Conservation (phyloP, 2,797 vertebrate species). For the Pangasius mekongensis region DNA sequence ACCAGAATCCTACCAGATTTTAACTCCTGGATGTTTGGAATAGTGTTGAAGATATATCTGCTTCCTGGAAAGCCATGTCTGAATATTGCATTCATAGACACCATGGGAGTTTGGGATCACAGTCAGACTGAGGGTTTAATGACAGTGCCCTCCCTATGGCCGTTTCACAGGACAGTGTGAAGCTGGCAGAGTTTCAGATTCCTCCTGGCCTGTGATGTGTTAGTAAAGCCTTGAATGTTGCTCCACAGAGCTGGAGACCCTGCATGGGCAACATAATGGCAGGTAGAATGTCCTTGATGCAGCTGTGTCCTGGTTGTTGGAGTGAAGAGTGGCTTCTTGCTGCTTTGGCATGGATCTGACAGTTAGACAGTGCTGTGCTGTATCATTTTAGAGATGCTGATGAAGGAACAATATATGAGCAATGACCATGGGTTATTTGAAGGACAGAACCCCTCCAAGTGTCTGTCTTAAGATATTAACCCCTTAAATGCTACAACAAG, state of each 20-base stretch:
- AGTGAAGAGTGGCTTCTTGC: slow-evolving; percentile 8
- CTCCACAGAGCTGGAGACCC: slow-evolving; percentile 23
- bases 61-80: not conserved
- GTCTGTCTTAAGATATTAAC: not conserved
- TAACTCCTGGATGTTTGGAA: slow-evolving; percentile 52
- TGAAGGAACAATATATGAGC: not conserved
- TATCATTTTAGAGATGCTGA: slow-evolving; percentile 27
- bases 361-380: slow-evolving; percentile 22
- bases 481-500: too few species aligned
- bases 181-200: slow-evolving; percentile 57
- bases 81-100: slow-evolving; percentile 7
- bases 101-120: not conserved
- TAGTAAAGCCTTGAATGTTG: slow-evolving; percentile 39
- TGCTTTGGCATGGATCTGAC: slow-evolving; percentile 31
- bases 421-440: not conserved
- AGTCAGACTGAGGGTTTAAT: slow-evolving; percentile 1
- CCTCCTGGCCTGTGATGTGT: slow-evolving; percentile 54
- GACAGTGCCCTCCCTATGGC: slow-evolving; percentile 43
- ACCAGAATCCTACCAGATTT: not conserved
- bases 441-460: not conserved
- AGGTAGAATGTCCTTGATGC: slow-evolving; percentile 49
- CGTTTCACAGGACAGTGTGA: slow-evolving; percentile 61
- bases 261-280: slow-evolving; percentile 23
- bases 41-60: slow-evolving; percentile 27
- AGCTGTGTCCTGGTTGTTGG: slow-evolving; percentile 33